Conservation (phyloP, 2,888 invertebrate genomes). For the Drosophila demipolita region DNA sequence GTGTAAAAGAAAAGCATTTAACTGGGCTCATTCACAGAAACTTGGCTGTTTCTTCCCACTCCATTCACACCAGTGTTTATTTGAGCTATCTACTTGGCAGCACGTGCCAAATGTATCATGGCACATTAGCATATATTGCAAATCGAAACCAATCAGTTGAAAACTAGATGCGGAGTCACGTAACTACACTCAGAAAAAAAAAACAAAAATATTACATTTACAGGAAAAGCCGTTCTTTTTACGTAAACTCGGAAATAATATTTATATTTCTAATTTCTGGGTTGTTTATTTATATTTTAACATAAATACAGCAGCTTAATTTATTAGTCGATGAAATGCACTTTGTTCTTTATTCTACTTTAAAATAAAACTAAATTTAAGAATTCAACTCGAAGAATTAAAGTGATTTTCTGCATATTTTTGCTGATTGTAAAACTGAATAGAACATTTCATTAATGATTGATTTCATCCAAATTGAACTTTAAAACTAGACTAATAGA, state of each 20-base stretch:
- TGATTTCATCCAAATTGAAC: too few relatives aligned
- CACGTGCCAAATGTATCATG: conserved; percentile 8
- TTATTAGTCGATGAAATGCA: not conserved
- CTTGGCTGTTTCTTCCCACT: not conserved
- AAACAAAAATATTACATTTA: not conserved
- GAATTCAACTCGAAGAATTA: too few relatives aligned
- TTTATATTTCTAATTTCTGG: not conserved
- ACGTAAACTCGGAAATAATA: not conserved
- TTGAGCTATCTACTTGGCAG: not conserved
- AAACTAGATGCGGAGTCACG: not conserved
- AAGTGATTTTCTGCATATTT: not conserved
- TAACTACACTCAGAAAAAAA: not conserved
- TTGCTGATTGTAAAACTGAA: not conserved
- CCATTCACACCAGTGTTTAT: not conserved
- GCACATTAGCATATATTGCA: not conserved
- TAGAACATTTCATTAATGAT: not conserved
- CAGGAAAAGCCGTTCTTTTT: not conserved
- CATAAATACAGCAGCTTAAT: not conserved
- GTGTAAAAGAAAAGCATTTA: not conserved
- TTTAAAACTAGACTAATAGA: not conserved
- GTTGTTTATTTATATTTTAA: not conserved
- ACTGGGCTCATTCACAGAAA: not conserved
- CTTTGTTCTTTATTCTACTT: not conserved
- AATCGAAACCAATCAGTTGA: not conserved
- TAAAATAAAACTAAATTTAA: not conserved